Base-by-base conservation (phyloP, 2,888 invertebrate genomes). In the Rhagonycha lutea region DNA sequence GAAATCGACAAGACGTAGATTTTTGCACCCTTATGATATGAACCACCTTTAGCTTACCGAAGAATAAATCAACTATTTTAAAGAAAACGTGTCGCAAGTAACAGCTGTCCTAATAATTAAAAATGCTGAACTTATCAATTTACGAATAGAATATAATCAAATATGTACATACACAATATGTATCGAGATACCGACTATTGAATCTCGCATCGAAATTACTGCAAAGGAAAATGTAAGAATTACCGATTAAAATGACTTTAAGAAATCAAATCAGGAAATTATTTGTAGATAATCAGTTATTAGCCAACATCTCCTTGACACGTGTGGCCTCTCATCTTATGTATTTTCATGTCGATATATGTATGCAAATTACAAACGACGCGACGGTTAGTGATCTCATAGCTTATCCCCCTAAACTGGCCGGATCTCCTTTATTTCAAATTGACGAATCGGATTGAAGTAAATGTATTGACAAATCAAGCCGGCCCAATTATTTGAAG, bases 371-470 rank as follows among this genome's bases (percentile, higher is more conserved):
- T 28, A 32, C 23, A 69, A 73, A 70, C 69, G 69, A 47, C n/a
- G 28, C 67, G 76, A 76, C 76, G 76, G 76, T 76, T 76, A 73
- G 76, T 76, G 76, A 76, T 76, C 76, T 76, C 76, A 76, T 76
- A 70, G 61, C 72, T 75, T 69, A 72, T 76, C 63, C 71, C 67
- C 62, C 69, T 61, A 32, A 74, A 71, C 29, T 23, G 10, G 28
- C 62, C 71, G 70, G 68, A 65, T 72, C 63, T 65, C 61, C 23
- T 29, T 65, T 60, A 18, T 28, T 72, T 72, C 29, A 29, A 72
- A 72, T 72, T 29, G 61, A 68, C 72, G 68, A 72, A 72, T 72
- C 71, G 14, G 62, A 70, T 65, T 14, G 8, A n/a, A 26, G 23
- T 26, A 23, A 65, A 26, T 23, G 24, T 18, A 65, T 47, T 47